These are phyloP conservation scores for Apotomis betuletana DNA, from an alignment of 2,888 invertebrate species.

Conservation along the genomic window DNA sequence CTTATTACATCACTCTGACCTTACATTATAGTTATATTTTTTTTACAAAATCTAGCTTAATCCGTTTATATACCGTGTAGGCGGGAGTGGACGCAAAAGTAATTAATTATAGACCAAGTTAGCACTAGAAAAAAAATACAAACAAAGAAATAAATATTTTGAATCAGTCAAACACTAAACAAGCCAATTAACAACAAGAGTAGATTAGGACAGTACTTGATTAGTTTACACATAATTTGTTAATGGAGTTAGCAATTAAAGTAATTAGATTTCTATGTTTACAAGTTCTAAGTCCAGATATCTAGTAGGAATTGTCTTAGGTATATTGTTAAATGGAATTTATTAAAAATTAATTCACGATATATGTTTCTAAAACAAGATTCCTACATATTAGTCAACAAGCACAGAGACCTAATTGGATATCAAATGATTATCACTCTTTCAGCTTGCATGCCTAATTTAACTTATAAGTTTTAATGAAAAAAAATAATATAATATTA, in stretches of 20 bases:
- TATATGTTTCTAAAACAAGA: conserved; percentile 30
- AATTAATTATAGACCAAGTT: conserved; percentile 11
- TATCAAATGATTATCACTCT: conserved; percentile 15
- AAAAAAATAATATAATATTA: conserved; percentile 18
- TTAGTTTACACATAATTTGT: conserved; percentile 38
- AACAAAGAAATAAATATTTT: conserved; percentile 27
- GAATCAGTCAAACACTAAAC: conserved; percentile 21
- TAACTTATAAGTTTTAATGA: conserved; percentile 16
- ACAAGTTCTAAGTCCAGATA: conserved; percentile 15
- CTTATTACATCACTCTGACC: neutral
- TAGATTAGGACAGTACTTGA: conserved; percentile 23
- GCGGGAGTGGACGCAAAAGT: conserved; percentile 33
- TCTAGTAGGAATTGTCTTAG: conserved; percentile 13
- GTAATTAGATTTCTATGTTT: conserved; percentile 11
- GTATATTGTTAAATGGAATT: conserved; percentile 17
- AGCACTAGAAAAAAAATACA: conserved; percentile 1
- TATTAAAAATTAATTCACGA: conserved; percentile 24
- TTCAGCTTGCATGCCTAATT: conserved; percentile 9
- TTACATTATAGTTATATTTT: neutral
- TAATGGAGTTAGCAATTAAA: conserved; percentile 19
- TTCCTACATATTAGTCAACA: conserved; percentile 24
- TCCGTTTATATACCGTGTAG: conserved; percentile 22
- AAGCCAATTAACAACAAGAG: conserved; percentile 15
- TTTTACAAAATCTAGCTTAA: neutral
- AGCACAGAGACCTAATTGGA: conserved; percentile 19